Base-by-base conservation (phyloP, 2,888 invertebrate species). In the Orchesellides sinensis region DNA sequence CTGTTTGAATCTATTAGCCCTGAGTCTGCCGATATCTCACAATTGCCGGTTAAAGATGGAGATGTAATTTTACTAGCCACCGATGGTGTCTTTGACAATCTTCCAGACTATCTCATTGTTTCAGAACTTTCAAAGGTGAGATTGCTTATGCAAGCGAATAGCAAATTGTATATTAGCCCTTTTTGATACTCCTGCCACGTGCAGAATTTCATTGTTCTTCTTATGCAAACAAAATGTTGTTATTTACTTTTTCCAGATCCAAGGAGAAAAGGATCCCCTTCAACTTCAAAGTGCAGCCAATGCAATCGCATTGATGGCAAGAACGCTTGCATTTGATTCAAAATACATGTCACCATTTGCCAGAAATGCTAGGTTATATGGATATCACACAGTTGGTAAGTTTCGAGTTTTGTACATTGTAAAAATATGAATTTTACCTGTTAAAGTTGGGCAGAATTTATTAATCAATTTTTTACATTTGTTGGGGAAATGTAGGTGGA, bases 11-110 rank as follows among this genome's bases (percentile, higher is more conserved):
- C 17, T n/a, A 61, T 63, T 90, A 95, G 97, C 90, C 98, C 98
- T 6, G 96, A 97, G 89, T 95, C 96, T 65, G 98, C 98, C 21
- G 95, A 96, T 86, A 96, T 95, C 49, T 93, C 95, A 23, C 95
- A 96, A 90, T 96, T 98, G 90, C 93, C 93, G 1, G 96, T 96
- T 4, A 94, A 96, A 90, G 95, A 97, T 89, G 98, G 98, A 68
- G 98, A 98, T 91, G 96, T 96, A 70, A 96, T 98, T 89, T 92
- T 98, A 47, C 93, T 98, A 73, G 99, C 98, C 25, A 99, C 99
- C 0, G 99, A 99, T 91, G 99, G 99, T 72, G 96, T 99, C 75
- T 99, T 99, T 91, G 99, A 99, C 92, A 99, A 99, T 91, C 94
- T 99, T 89, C 97, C 98, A 83, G 97, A 97, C 89, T 94, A 95